phyloP scores from a whole-genome alignment of 2,888 invertebrate genomes.

The Dichetophora obliterata region DNA sequence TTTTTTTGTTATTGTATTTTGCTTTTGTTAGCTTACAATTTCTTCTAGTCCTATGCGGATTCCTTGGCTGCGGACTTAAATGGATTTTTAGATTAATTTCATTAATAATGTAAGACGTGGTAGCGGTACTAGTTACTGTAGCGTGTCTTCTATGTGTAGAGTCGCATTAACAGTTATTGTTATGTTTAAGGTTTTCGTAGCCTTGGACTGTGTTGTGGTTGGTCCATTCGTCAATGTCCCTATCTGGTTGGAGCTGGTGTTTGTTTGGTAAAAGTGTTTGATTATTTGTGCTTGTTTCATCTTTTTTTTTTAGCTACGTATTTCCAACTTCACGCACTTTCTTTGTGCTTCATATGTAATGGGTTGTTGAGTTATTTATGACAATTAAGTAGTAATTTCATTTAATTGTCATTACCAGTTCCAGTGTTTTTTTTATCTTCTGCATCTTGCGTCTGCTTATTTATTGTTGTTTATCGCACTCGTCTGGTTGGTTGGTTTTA shows the following conservation, averaged over 20 bases:
- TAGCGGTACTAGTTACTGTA: slow-evolving; percentile 40
- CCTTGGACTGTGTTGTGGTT: neutral
- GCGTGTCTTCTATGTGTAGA: neutral
- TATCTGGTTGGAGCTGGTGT: neutral
- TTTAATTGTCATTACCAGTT: slow-evolving; percentile 57
- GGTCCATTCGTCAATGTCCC: neutral
- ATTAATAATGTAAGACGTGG: slow-evolving; percentile 59
- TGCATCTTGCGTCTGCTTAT: neutral
- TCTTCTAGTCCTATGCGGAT: neutral
- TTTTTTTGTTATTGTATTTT: neutral
- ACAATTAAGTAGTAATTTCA: slow-evolving; percentile 61
- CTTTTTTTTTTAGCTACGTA: neutral
- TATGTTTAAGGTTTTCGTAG: neutral
- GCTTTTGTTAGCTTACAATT: neutral
- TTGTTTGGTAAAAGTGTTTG: no score
- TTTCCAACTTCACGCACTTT: neutral
- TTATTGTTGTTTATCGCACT: neutral
- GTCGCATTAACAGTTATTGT: neutral
- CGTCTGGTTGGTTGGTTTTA: neutral
- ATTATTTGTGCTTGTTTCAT: neutral
- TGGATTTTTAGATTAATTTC: slow-evolving; percentile 59
- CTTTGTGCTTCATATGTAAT: slow-evolving; percentile 44
- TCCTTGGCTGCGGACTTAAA: slow-evolving; percentile 44
- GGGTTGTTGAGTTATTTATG: slow-evolving; percentile 58
- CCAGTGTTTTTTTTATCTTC: neutral